These are phyloP conservation scores for Pheosia tremula DNA, from an alignment of 2,888 invertebrate genomes.

Conservation along the genomic window DNA sequence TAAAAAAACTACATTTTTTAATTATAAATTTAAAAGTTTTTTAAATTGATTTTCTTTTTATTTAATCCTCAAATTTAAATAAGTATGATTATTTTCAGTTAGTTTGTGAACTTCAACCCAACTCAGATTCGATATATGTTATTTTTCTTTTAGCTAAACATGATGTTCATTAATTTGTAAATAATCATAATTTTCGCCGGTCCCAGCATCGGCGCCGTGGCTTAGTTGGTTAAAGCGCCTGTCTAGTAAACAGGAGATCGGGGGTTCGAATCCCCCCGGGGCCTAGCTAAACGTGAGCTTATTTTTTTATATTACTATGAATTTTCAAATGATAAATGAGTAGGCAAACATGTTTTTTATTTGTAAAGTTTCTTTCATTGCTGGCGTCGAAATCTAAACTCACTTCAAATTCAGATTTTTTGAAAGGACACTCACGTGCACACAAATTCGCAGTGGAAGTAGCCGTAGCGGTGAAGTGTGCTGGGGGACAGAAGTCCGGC, in stretches of 20 bases:
- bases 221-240: conserved; percentile 85
- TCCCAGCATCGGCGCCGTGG: conserved; percentile 73
- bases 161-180: not conserved
- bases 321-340: conserved; percentile 11
- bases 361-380: no score
- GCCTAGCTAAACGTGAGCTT: conserved; percentile 52
- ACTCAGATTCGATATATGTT: no score
- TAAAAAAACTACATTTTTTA: no score
- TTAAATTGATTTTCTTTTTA: no score
- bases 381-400: no score
- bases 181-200: conserved; percentile 45
- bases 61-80: no score
- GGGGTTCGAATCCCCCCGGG: conserved; percentile 85
- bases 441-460: conserved; percentile 81
- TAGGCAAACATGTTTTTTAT: no score
- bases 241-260: conserved; percentile 85
- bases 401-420: no score
- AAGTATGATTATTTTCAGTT: no score
- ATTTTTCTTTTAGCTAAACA: not conserved
- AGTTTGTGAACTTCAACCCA: no score
- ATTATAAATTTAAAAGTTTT: no score
- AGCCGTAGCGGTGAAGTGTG: conserved; percentile 80
- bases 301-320: conserved; percentile 11
- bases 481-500: conserved; percentile 77
- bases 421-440: conserved; percentile 76